Evolutionary conservation across 2,113 vertebrate species (phyloP), one percentile per base, ranked within the genome.

Genomic region (Barbus barbus): DNA sequence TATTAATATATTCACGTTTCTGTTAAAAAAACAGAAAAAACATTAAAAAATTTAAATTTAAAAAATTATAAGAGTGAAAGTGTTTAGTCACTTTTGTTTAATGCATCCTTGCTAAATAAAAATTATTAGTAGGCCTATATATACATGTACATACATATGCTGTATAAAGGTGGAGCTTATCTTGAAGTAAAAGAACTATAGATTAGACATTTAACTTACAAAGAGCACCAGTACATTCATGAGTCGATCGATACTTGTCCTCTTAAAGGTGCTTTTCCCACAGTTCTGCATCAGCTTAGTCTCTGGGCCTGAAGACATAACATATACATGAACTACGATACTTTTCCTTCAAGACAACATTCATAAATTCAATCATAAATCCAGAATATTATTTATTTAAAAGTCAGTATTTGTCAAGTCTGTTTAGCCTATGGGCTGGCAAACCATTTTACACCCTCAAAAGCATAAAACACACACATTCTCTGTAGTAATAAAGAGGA

Each of bases 251-350:
- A 98, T 95, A 24, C 95, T 96, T 0, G 97, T 99, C 88, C 96
- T 92, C 90, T 99, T 99, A 86, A 99, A 97, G 7, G 92, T 95
- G 78, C 90, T 94, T 88, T 93, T 97, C 67, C 97, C 97, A 60
- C 95, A 95, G 89, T 99, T 99, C 89, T 99, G 96, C 97, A 99
- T 99, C 83, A 99, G 91, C 86, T 99, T 99, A 0, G 97, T 98
- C 81, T 99, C 97, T 74, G 95, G 97, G 72, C 97, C 97, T 99
- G 88, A 36, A 87, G 63, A 5, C 20, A 82, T 11, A 9, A 78
- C 18, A 28, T 13, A 89, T 8, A 88, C 5, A 46, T 78, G 26
- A 56, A 36, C 28, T 28, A 61, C 12, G 18, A 33, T 26, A 63
- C 24, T 46, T 20, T 28, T 20, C 26, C 31, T 31, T 48, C 9